Percentiles rank a stretch among this genome's conserved stretches.
Conservation (phyloP, 2,888 invertebrate species). For the Napeogenes inachia region DNA sequence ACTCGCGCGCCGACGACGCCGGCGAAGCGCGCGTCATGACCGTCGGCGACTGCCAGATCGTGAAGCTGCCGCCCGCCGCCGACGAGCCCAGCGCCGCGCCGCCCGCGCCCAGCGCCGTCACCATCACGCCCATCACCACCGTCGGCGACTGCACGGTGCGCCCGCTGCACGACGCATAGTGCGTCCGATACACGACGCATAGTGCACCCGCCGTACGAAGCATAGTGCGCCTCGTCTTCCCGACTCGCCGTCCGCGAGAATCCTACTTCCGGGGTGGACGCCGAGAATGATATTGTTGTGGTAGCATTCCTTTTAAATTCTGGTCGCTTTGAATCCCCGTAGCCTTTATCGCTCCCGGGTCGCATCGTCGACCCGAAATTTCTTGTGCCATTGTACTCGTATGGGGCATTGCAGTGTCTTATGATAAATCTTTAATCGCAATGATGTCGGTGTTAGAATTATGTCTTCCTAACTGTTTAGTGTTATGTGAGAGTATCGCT, state of each 20-base stretch:
- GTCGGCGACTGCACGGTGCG: conserved; percentile 73
- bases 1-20: conserved; percentile 47
- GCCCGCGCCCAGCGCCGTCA: conserved; percentile 59
- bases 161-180: conserved; percentile 67
- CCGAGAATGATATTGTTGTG: conserved; percentile 49
- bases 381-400: conserved; percentile 25
- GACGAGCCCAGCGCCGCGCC: conserved; percentile 46
- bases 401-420: conserved; percentile 19
- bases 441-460: conserved; percentile 22
- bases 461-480: conserved; percentile 32
- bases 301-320: conserved; percentile 47
- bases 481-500: conserved; percentile 1
- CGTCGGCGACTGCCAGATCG: conserved; percentile 74
- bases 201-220: too few relatives aligned
- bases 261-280: conserved; percentile 39
- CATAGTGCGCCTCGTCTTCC: too few relatives aligned
- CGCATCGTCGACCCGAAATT: conserved; percentile 9
- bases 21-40: conserved; percentile 70
- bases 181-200: conserved; percentile 26
- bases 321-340: conserved; percentile 14
- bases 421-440: conserved; percentile 16
- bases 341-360: conserved; percentile 14
- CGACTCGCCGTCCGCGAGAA: conserved; percentile 40
- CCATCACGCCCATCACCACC: conserved; percentile 68
- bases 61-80: conserved; percentile 58